Evolutionary conservation across 2,797 vertebrate genomes (phyloP).

Genomic region (Karalla daura): DNA sequence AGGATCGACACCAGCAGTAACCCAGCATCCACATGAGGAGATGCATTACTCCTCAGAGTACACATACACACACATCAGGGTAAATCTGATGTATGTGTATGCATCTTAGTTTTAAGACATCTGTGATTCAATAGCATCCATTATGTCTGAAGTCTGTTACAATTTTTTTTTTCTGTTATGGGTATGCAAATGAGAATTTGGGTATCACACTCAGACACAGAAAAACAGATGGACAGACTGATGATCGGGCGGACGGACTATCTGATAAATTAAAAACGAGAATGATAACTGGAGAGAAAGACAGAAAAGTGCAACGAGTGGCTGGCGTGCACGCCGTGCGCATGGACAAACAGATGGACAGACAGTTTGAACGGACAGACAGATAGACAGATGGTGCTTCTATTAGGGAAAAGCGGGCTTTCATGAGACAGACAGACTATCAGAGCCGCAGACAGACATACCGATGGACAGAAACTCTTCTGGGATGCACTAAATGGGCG

Average conservation of each 20-base stretch:
- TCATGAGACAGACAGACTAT: conserved; percentile 58
- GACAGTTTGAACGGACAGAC: conserved; percentile 62
- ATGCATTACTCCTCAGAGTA: conserved; percentile 28
- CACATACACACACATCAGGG: conserved; percentile 21
- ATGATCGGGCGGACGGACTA: conserved; percentile 30
- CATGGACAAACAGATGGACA: conserved; percentile 67
- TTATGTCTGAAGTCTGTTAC: conserved; percentile 8
- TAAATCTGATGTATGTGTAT: no score
- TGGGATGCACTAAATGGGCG: conserved; percentile 65
- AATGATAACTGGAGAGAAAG: conserved; percentile 41
- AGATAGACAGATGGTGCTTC: conserved; percentile 68
- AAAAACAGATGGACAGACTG: conserved; percentile 42
- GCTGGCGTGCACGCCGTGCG: conserved; percentile 27
- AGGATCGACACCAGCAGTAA: conserved; percentile 7
- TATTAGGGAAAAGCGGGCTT: conserved; percentile 62
- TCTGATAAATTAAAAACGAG: conserved; percentile 54
- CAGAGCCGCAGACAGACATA: conserved; percentile 50
- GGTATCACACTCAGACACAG: background rate
- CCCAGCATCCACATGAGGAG: background rate
- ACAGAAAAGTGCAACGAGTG: conserved; percentile 41
- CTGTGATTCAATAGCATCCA: background rate
- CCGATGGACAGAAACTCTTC: conserved; percentile 62
- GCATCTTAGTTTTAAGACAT: conserved; percentile 9
- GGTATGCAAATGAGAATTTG: conserved; percentile 11
- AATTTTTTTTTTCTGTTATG: conserved; percentile 11